Conservation (phyloP, 2,113 vertebrate species). For the Stomatorhinus ivindoensis region DNA sequence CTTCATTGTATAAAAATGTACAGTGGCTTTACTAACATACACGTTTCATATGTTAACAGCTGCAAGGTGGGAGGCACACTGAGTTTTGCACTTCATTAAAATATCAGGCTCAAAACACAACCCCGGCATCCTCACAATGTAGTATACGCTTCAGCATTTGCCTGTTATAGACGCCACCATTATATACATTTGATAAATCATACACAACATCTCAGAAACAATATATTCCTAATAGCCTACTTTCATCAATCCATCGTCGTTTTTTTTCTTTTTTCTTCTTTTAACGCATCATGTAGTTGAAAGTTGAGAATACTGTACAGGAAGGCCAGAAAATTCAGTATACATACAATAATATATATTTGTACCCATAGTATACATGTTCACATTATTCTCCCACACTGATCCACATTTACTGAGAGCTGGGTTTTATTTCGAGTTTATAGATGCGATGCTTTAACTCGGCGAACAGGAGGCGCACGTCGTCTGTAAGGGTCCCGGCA, state of each 20-base stretch:
- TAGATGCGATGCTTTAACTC: constrained; percentile 56
- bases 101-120: constrained; percentile 99
- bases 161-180: constrained; percentile 91
- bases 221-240: constrained; percentile 83
- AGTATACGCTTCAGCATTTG: constrained; percentile 96
- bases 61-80: constrained; percentile 99
- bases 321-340: constrained; percentile 88
- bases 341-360: constrained; percentile 75
- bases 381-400: constrained; percentile 46
- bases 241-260: constrained; percentile 71
- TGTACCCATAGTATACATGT: constrained; percentile 56
- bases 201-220: constrained; percentile 86
- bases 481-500: constrained; percentile 36
- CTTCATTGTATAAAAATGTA: constrained; percentile 99
- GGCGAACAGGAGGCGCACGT: constrained; percentile 80
- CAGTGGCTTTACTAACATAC: constrained; percentile 99
- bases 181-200: constrained; percentile 96
- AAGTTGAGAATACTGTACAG: constrained; percentile 86
- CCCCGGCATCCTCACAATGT: constrained; percentile 97
- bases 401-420: constrained; percentile 63
- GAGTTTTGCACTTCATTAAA: constrained; percentile 99
- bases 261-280: constrained; percentile 48
- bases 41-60: constrained; percentile 99
- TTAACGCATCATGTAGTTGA: constrained; percentile 79
- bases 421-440: constrained; percentile 49